phyloP scores from a whole-genome alignment of 2,888 invertebrate species.

The Eudasyphora cyanicolor region DNA sequence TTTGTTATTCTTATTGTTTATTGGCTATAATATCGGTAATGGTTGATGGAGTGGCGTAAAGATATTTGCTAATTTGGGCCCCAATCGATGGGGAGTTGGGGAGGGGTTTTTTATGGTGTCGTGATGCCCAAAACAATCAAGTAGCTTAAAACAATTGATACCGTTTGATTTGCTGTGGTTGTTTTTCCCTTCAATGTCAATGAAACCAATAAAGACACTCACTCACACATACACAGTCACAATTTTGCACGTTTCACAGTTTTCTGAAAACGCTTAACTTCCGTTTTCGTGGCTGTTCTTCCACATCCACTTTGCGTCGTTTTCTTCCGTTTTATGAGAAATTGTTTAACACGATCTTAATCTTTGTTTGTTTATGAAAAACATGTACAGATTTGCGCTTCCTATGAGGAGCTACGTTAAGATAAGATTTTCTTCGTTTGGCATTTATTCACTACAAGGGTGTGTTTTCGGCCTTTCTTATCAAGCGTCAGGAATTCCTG shows the following conservation, averaged over 20 bases:
- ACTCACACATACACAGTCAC: not conserved
- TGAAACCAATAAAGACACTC: not conserved
- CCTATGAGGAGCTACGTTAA: constrained; percentile 7
- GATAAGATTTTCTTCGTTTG: constrained; percentile 10
- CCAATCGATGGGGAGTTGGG: not conserved
- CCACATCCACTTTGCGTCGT: not conserved
- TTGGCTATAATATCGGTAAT: constrained; percentile 2
- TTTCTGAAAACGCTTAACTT: constrained; percentile 11
- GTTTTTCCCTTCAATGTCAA: not conserved
- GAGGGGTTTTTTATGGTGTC: no score
- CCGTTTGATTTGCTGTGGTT: not conserved
- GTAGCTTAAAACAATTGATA: not conserved
- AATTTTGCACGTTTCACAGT: constrained; percentile 9
- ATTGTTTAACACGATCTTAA: constrained; percentile 19
- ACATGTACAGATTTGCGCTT: constrained; percentile 16
- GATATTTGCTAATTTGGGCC: constrained; percentile 21
- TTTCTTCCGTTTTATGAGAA: not conserved
- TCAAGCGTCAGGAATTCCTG: constrained; percentile 1
- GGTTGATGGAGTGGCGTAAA: constrained; percentile 53
- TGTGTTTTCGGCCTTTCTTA: constrained; percentile 8
- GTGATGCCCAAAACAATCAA: not conserved
- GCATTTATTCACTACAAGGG: not conserved
- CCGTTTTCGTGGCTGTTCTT: constrained; percentile 22
- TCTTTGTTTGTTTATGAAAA: constrained; percentile 16
- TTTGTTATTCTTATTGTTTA: no score